These are phyloP conservation scores for Semicossyphus pulcher DNA, from an alignment of 2,113 vertebrate species.

Conservation along the genomic window DNA sequence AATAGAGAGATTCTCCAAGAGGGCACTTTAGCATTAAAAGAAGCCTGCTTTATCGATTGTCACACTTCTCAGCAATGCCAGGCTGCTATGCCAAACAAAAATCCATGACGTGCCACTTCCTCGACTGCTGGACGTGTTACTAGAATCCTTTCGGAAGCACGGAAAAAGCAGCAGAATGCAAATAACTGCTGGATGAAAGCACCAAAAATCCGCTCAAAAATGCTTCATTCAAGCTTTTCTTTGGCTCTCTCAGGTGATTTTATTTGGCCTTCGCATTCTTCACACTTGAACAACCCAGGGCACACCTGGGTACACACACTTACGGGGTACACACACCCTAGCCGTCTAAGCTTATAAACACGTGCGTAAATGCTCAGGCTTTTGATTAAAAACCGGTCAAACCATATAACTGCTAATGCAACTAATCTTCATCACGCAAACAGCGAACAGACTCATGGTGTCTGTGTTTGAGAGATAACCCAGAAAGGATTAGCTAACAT, in stretches of 20 bases:
- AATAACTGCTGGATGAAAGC: conserved; percentile 32
- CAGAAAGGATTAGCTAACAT: conserved; percentile 57
- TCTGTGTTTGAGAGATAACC: conserved; percentile 67
- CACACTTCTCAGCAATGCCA: conserved; percentile 5
- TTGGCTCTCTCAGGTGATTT: conserved; percentile 31
- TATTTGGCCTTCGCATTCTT: conserved; percentile 38
- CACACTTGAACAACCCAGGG: conserved; percentile 11
- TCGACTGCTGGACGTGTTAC: neutral
- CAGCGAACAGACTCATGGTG: conserved; percentile 20
- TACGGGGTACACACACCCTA: neutral
- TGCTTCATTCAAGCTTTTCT: conserved; percentile 30
- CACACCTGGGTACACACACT: conserved; percentile 35
- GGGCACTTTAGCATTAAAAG: conserved; percentile 29
- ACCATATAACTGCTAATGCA: conserved; percentile 41
- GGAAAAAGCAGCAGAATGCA: conserved; percentile 2
- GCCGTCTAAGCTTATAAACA: neutral
- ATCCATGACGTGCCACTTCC: conserved; percentile 11
- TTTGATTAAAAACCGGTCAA: neutral
- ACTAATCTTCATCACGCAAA: conserved; percentile 46
- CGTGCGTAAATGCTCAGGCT: conserved; percentile 27
- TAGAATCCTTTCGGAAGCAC: neutral
- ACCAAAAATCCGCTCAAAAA: conserved; percentile 12
- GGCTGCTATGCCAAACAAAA: conserved; percentile 24
- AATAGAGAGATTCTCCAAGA: neutral
- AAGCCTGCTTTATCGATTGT: conserved; percentile 39